Conservation (phyloP, 23 tunicate genomes). For the Aplidium turbinatum region DNA sequence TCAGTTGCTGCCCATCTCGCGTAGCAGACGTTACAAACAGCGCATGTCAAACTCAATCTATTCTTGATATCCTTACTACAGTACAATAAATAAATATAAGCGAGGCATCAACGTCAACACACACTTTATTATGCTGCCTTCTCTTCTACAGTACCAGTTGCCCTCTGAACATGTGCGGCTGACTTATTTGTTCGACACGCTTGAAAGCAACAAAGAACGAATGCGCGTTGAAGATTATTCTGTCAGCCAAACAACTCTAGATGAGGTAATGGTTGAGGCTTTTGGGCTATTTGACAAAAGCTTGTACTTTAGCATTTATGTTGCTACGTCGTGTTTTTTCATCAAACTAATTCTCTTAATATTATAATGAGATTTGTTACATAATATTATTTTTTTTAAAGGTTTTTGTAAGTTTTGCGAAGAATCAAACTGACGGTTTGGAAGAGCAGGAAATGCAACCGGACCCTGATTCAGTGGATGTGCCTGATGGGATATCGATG, state of each 20-base stretch:
- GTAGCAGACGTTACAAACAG: no score
- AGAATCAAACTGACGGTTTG: slow-evolving; percentile 85
- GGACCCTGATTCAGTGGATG: no score
- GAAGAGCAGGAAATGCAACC: slow-evolving; percentile 24
- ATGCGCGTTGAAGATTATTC: slow-evolving; percentile 89
- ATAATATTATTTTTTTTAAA: slow-evolving; percentile 1
- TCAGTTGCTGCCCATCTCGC: no score
- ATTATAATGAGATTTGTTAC: not conserved
- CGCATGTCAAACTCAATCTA: no score
- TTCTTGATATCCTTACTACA: no score
- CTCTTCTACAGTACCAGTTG: slow-evolving; percentile 59
- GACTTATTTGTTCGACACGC: slow-evolving; percentile 49
- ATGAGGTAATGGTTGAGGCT: slow-evolving; percentile 61
- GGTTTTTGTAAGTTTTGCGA: slow-evolving; percentile 96
- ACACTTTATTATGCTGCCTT: not conserved
- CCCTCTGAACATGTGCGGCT: slow-evolving; percentile 49
- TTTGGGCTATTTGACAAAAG: not conserved
- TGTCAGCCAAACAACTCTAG: slow-evolving; percentile 91
- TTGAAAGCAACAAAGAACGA: slow-evolving; percentile 67
- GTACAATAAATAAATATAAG: no score
- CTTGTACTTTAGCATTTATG: not conserved
- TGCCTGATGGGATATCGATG: no score
- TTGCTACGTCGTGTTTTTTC: no score
- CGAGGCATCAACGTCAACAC: no score
- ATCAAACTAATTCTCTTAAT: not conserved